Base-by-base conservation (phyloP, 2,113 vertebrate species). In the Apus apus region DNA sequence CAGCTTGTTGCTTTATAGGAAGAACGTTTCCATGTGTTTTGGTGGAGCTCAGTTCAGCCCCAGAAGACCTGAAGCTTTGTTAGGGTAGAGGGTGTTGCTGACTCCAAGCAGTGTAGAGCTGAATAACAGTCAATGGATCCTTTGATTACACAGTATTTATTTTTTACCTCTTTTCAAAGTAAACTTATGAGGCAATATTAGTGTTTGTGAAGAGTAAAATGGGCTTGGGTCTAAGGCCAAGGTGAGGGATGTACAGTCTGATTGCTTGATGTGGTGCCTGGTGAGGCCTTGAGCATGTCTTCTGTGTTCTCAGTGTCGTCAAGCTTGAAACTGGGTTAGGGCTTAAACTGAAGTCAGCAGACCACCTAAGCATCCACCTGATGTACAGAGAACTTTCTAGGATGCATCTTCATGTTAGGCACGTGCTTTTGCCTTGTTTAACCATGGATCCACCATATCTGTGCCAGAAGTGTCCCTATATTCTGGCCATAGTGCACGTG, bases 401-500 rank as follows among this genome's bases (percentile, higher is more conserved):
- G 25, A 6, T 68, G 8, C 4, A 18, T n/a, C 15, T 84, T 76
- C 3, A 1, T 18, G 32, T 57, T 38, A 27, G 26, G 25, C 30
- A 25, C 18, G n/a, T 50, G 13, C 46, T 51, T 51, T 71, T 67
- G 34, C 57, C 46, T 11, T 60, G 9, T 50, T 81, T 83, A 51
- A 60, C 12, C 5, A 11, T 22, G 30, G 5, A 7, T n/a, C 58
- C 56, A 15, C 53, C 3, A 1, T 27, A 6, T 34, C 46, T 67
- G 8, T 61, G 25, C 11, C 46, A 23, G 32, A 56, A 76, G 23
- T 32, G 60, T 11, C 53, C 17, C 22, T 64, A 20, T 66, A 3
- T 48, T 68, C 25, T 53, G 48, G 20, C 57, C 4, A 1, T 29
- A 8, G 30, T 27, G 12, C 7, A 21, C 4, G 13, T 0, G 0